Conservation (phyloP, 2,113 vertebrate genomes). For the Neolamprologus variostigma region DNA sequence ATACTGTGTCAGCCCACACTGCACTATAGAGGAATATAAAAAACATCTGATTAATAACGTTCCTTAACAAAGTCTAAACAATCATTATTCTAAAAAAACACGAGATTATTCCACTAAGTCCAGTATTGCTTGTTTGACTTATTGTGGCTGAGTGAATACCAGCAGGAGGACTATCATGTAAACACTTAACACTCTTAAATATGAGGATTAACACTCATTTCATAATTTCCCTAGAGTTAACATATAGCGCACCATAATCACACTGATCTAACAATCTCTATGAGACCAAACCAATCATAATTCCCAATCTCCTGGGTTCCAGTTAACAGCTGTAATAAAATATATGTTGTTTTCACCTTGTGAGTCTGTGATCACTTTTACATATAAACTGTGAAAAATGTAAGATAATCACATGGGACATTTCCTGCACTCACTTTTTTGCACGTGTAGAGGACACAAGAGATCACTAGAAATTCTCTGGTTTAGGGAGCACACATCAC, state of each 20-base stretch:
- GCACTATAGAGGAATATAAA: neutral
- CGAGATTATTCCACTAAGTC: constrained; percentile 12
- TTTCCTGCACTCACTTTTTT: neutral
- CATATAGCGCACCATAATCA: neutral
- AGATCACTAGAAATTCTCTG: neutral
- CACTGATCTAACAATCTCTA: constrained; percentile 8
- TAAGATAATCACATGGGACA: neutral
- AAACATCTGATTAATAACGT: neutral
- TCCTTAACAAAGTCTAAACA: constrained; percentile 40
- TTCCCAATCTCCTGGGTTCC: neutral
- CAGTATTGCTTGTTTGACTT: neutral
- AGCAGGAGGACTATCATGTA: constrained; percentile 17
- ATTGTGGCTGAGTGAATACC: neutral
- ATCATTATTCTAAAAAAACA: constrained; percentile 3
- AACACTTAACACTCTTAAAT: constrained; percentile 40
- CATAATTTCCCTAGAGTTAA: constrained; percentile 4
- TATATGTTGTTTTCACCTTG: neutral
- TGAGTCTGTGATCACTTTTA: neutral
- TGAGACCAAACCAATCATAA: neutral
- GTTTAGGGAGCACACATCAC: neutral
- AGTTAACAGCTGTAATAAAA: neutral
- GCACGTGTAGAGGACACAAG: neutral
- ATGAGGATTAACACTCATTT: constrained; percentile 31
- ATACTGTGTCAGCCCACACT: constrained; percentile 39
- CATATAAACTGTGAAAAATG: neutral